A percentile compares a stretch with the other conserved stretches of the same genome.
phyloP scores from a whole-genome alignment of 2,888 invertebrate genomes.

The Zelleria hepariella region DNA sequence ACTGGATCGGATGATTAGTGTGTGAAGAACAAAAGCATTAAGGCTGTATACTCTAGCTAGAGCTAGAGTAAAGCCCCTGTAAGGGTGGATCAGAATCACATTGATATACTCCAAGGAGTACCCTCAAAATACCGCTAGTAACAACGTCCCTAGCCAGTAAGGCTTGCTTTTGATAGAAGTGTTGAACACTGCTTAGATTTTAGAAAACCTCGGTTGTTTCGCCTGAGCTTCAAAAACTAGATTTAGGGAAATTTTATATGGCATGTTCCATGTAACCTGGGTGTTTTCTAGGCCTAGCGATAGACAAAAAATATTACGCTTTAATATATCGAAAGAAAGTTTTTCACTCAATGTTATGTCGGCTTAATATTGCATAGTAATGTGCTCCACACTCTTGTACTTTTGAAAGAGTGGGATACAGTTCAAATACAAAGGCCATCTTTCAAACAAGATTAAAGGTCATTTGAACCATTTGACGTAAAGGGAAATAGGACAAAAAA shows the following conservation, averaged over 20 bases:
- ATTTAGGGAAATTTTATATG: neutral
- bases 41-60: too few species aligned
- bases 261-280: neutral
- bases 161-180: neutral
- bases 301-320: too few species aligned
- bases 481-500: too few species aligned
- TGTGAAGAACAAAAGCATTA: too few species aligned
- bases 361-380: neutral
- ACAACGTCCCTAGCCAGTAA: neutral
- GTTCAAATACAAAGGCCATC: neutral
- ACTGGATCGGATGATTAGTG: too few species aligned
- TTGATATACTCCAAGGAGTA: too few species aligned
- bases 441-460: too few species aligned
- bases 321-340: constrained; percentile 4
- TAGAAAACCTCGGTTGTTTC: neutral
- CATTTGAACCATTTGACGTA: too few species aligned
- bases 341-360: neutral
- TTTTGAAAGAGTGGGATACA: neutral
- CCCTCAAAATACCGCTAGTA: neutral
- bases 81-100: too few species aligned
- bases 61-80: too few species aligned
- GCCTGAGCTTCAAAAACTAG: neutral
- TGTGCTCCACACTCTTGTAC: neutral
- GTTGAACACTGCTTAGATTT: neutral
- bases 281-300: too few species aligned